phyloP scores from a whole-genome alignment of 2,113 vertebrate species.

The Microtus ochrogaster region DNA sequence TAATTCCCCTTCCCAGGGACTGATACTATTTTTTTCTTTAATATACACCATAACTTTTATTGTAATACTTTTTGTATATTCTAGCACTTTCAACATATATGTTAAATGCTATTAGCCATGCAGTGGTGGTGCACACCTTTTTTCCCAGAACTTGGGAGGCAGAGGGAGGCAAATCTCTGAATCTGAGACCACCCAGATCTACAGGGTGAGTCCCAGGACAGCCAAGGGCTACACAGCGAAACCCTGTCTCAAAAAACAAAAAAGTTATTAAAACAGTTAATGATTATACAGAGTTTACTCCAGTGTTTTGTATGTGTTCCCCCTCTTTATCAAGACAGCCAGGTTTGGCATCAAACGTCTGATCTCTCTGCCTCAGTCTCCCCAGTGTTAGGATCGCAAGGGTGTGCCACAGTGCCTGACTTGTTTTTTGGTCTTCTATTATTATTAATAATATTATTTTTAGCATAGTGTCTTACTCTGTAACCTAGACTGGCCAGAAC shows the following conservation, averaged over 20 bases:
- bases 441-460: not conserved
- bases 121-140: not conserved
- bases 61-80: not conserved
- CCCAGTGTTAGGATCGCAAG: not conserved
- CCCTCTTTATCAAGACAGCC: not conserved
- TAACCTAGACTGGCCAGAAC: not conserved
- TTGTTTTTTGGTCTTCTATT: not conserved
- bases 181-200: not conserved
- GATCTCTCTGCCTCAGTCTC: no score
- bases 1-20: not conserved
- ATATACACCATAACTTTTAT: constrained; percentile 11
- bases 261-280: not conserved
- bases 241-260: not conserved
- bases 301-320: not conserved
- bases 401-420: not conserved
- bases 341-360: not conserved
- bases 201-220: not conserved
- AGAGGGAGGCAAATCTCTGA: not conserved
- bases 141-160: not conserved
- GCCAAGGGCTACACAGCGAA: not conserved
- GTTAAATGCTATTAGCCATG: not conserved
- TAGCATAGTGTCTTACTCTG: not conserved
- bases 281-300: not conserved
- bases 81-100: not conserved
- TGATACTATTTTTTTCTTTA: not conserved